These are phyloP conservation scores for Urocitellus parryii DNA, from an alignment of 2,113 vertebrate species.

Conservation along the genomic window DNA sequence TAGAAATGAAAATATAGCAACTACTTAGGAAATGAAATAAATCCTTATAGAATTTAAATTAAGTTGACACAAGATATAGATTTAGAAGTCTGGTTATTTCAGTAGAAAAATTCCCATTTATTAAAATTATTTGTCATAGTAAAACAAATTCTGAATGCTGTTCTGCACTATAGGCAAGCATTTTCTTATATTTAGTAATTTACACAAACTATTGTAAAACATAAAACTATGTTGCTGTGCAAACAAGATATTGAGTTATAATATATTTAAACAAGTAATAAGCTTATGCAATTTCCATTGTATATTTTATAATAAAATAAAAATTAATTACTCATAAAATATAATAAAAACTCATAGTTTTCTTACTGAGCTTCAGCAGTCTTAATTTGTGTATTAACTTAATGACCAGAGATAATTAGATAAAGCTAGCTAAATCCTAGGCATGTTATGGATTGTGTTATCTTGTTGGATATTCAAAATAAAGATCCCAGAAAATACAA, in stretches of 20 bases:
- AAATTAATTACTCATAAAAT: conserved; percentile 47
- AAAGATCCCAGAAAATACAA: neutral
- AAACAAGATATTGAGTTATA: neutral
- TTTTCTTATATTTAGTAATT: neutral
- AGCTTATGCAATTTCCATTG: neutral
- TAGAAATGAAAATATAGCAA: conserved; percentile 66
- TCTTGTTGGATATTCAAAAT: conserved; percentile 12
- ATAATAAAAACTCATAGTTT: conserved; percentile 5
- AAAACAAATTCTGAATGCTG: neutral
- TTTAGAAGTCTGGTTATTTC: conserved; percentile 38
- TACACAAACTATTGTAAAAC: neutral
- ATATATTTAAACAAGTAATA: neutral
- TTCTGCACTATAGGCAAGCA: neutral
- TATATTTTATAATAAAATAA: neutral
- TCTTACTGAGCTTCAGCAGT: conserved; percentile 48
- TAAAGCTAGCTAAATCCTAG: neutral
- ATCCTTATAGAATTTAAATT: conserved; percentile 5
- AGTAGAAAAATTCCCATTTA: conserved; percentile 18
- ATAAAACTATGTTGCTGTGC: neutral
- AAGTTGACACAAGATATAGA: neutral
- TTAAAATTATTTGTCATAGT: conserved; percentile 1
- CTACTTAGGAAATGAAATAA: conserved; percentile 58
- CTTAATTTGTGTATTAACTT: conserved; percentile 46
- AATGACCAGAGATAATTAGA: conserved; percentile 47
- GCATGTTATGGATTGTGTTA: neutral